These are phyloP conservation scores for Desmophyllum pertusum DNA, from an alignment of 92 coral and sea anemone species.

Conservation along the genomic window DNA sequence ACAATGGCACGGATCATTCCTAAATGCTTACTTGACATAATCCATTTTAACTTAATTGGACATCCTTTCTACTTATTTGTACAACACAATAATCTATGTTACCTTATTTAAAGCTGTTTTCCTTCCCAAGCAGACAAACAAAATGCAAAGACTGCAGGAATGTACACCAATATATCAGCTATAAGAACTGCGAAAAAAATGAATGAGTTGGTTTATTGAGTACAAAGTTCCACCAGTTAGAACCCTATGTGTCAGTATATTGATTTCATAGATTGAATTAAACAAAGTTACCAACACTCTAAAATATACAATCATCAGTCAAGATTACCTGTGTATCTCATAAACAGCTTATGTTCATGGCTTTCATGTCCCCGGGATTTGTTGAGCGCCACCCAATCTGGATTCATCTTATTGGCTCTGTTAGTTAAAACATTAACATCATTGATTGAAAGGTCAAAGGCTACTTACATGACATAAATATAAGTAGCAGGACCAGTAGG, in stretches of 20 bases:
- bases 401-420: slow-evolving; percentile 86
- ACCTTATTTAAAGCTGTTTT: slow-evolving; percentile 75
- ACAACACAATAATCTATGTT: too few species aligned
- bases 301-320: too few species aligned
- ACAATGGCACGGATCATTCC: too few species aligned
- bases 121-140: slow-evolving; percentile 67
- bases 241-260: neutral
- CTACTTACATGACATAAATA: too few species aligned
- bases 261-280: too few species aligned
- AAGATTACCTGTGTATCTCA: slow-evolving; percentile 98
- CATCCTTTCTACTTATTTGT: too few species aligned
- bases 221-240: neutral
- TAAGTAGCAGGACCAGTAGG: too few species aligned
- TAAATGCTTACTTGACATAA: too few species aligned
- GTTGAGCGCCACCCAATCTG: slow-evolving; percentile 80
- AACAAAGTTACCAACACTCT: too few species aligned
- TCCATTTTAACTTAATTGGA: too few species aligned
- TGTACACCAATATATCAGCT: slow-evolving; percentile 80
- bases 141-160: slow-evolving; percentile 83
- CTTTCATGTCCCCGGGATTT: slow-evolving; percentile 93
- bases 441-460: neutral
- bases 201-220: neutral
- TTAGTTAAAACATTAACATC: neutral
- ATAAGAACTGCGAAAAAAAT: slow-evolving; percentile 65
- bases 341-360: slow-evolving; percentile 79